A percentile compares a stretch with the other conserved stretches of the same genome.
phyloP scores from a whole-genome alignment of 2,888 invertebrate genomes.

The Cyclophora albipunctata region DNA sequence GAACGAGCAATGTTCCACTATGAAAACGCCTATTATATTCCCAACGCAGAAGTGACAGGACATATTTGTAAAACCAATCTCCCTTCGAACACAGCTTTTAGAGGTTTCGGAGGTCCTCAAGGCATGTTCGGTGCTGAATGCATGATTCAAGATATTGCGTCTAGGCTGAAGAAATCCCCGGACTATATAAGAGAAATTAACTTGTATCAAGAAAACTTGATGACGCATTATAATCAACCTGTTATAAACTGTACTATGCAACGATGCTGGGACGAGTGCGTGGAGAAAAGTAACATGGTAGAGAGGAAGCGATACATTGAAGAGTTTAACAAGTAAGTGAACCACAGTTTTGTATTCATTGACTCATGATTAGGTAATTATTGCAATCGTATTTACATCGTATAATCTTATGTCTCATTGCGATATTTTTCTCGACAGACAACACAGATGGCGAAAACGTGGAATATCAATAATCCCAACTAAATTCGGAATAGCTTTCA shows the following conservation, averaged over 20 bases:
- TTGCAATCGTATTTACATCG: neutral
- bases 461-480: slow-evolving; percentile 89
- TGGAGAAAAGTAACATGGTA: slow-evolving; percentile 78
- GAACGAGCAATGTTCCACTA: slow-evolving; percentile 89
- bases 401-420: neutral
- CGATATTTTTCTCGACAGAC: slow-evolving; percentile 61
- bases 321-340: slow-evolving; percentile 81
- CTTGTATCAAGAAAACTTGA: slow-evolving; percentile 85
- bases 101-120: slow-evolving; percentile 94
- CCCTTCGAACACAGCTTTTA: slow-evolving; percentile 94
- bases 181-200: slow-evolving; percentile 82
- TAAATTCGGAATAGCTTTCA: slow-evolving; percentile 90
- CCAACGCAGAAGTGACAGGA: slow-evolving; percentile 81
- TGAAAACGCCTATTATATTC: slow-evolving; percentile 88
- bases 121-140: slow-evolving; percentile 91
- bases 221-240: slow-evolving; percentile 85
- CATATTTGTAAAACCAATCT: slow-evolving; percentile 90
- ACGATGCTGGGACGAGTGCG: slow-evolving; percentile 87
- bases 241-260: slow-evolving; percentile 82
- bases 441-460: slow-evolving; percentile 89
- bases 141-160: slow-evolving; percentile 85
- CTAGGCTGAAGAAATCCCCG: slow-evolving; percentile 77
- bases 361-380: neutral
- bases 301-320: slow-evolving; percentile 76
- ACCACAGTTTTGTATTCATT: neutral